Conservation (phyloP, 1,140 invertebrate species). For the Drosophila sproati region DNA sequence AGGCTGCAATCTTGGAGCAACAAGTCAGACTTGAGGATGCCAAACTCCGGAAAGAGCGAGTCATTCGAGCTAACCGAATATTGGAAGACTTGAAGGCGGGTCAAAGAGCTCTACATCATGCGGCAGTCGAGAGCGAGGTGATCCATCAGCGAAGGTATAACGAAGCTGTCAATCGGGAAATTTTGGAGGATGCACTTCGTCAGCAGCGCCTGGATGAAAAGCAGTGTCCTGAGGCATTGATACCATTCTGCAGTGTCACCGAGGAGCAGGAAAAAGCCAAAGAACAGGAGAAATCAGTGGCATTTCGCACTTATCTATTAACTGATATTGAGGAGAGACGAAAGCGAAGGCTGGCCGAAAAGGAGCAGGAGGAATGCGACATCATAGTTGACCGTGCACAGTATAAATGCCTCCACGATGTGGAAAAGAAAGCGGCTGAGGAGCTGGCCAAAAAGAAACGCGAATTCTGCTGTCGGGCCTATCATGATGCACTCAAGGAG, state of each 20-base stretch:
- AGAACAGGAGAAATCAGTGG: constrained; percentile 23
- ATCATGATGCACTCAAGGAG: constrained; percentile 47
- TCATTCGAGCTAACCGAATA: constrained; percentile 50
- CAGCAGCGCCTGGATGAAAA: constrained; percentile 45
- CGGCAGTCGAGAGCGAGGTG: constrained; percentile 49
- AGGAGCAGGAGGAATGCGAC: constrained; percentile 11
- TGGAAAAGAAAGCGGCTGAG: constrained; percentile 36
- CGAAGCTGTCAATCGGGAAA: constrained; percentile 49
- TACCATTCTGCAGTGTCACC: constrained; percentile 48
- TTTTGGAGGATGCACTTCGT: constrained; percentile 30
- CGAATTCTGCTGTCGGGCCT: constrained; percentile 50
- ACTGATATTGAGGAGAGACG: constrained; percentile 29
- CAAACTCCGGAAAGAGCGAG: constrained; percentile 46
- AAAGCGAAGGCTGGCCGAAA: not conserved
- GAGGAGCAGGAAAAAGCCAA: constrained; percentile 47
- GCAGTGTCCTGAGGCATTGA: constrained; percentile 40
- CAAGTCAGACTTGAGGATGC: constrained; percentile 33
- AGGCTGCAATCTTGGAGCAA: constrained; percentile 16
- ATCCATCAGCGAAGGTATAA: constrained; percentile 48
- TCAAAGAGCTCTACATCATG: constrained; percentile 45
- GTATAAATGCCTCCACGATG: constrained; percentile 54
- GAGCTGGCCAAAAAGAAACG: constrained; percentile 27
- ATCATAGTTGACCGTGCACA: constrained; percentile 55
- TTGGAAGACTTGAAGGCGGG: constrained; percentile 56
- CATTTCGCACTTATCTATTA: not conserved